Evolutionary conservation across 2,888 invertebrate species (phyloP).

Genomic region (Drosophila mayaguana): DNA sequence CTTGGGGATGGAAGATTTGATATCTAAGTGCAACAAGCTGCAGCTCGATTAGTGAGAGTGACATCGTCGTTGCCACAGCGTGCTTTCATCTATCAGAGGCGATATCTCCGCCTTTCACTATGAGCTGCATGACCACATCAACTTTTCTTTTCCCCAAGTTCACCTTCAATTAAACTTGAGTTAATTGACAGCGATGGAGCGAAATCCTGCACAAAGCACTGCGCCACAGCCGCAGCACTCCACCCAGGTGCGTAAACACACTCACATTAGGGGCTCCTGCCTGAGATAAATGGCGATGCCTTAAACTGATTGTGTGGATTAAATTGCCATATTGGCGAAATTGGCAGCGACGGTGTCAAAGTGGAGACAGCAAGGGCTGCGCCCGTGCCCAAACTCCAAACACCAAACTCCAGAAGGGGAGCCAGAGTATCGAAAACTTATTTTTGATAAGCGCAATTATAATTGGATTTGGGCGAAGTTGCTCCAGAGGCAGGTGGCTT

Average conservation of each 20-base stretch:
- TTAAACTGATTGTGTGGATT: constrained; percentile 80
- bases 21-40: constrained; percentile 31
- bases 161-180: constrained; percentile 79
- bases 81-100: constrained; percentile 7
- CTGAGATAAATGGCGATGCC: constrained; percentile 77
- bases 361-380: constrained; percentile 36
- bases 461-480: constrained; percentile 77
- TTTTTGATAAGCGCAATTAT: constrained; percentile 81
- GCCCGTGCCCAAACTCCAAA: constrained; percentile 14
- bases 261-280: constrained; percentile 25
- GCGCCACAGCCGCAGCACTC: constrained; percentile 40
- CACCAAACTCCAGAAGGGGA: constrained; percentile 30
- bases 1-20: constrained; percentile 28
- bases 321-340: constrained; percentile 81
- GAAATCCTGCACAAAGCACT: constrained; percentile 50
- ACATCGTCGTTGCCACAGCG: constrained; percentile 5
- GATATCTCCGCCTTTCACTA: constrained; percentile 32
- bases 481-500: constrained; percentile 55
- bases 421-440: constrained; percentile 76
- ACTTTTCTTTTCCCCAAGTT: constrained; percentile 61
- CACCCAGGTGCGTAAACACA: constrained; percentile 22
- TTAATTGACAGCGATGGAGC: constrained; percentile 70
- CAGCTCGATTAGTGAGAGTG: neutral
- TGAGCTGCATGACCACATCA: constrained; percentile 70
- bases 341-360: constrained; percentile 66